Base-by-base conservation (phyloP, 2,113 vertebrate species). In the Calidris pygmaea region DNA sequence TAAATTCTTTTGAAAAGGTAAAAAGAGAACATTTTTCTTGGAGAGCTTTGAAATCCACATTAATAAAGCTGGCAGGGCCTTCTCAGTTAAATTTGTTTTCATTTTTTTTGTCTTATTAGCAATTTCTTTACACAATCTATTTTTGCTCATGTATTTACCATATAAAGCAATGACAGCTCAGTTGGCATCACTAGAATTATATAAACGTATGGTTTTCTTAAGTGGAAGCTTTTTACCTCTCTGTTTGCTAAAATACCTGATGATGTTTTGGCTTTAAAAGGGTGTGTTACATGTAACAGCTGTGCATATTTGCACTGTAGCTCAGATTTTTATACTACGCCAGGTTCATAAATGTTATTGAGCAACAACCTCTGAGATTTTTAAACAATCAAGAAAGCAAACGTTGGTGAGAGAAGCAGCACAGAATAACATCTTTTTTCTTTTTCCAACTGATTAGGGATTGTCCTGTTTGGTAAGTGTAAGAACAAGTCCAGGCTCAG, bases 1-100 rank as follows among this genome's bases (percentile, higher is more conserved):
- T 91, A 35, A 85, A 91, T 89, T 82, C 58, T 85, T 96, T 60
- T 71, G 76, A 91, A 94, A 92, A 83, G 37, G 78, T 86, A 95
- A 93, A 95, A 95, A 87, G 29, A 82, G 81, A 91, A 72, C 47
- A 85, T 94, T 95, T 93, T 93, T 93, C 77, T 90, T 96, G 87
- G 87, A 96, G 68, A 94, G 72, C 73, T 88, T 93, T 91, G 89
- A 96, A 95, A 94, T 78, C 58, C 55, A 87, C 94, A 86, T 85
- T 86, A 95, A 86, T 89, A 95, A 93, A 95, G 35, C 73, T 77
- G 58, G 87, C 73, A 92, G 62, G 62, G 22, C 32, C 23, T 48
- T 76, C 83, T 70, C 59, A 58, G 93, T 88, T 84, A 95, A 95
- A 87, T 95, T 90, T 86, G 80, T 65, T 16, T 85, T 89, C n/a